These are phyloP conservation scores for Uria aalge DNA, from an alignment of 2,113 vertebrate species.

Conservation along the genomic window DNA sequence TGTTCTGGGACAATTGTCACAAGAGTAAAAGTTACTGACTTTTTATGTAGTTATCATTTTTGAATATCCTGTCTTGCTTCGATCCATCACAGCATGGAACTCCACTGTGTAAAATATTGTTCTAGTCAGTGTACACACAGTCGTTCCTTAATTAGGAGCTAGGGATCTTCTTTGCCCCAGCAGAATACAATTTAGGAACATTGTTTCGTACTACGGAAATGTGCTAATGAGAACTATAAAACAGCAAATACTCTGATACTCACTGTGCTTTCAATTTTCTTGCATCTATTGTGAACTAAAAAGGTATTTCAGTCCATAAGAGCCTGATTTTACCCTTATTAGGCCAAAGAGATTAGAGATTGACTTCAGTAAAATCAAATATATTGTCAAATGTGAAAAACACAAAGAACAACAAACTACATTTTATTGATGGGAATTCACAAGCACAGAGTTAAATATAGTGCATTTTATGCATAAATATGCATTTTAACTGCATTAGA, in stretches of 20 bases:
- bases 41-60: constrained; percentile 26
- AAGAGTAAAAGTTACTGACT: neutral
- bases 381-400: neutral
- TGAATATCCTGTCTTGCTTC: neutral
- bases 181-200: constrained; percentile 19
- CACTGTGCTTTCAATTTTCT: constrained; percentile 34
- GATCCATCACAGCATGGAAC: neutral
- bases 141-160: constrained; percentile 26
- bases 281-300: constrained; percentile 15
- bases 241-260: neutral
- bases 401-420: constrained; percentile 1
- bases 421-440: constrained; percentile 3
- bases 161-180: constrained; percentile 7
- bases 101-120: constrained; percentile 30
- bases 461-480: constrained; percentile 37
- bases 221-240: constrained; percentile 44
- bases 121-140: neutral
- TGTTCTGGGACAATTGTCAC: constrained; percentile 25
- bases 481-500: constrained; percentile 8
- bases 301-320: neutral
- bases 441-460: neutral
- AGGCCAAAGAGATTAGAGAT: neutral
- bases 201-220: constrained; percentile 18
- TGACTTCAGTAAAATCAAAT: neutral
- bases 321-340: neutral